phyloP scores from a whole-genome alignment of 1,140 invertebrate genomes.

The Drosophila neocordata region DNA sequence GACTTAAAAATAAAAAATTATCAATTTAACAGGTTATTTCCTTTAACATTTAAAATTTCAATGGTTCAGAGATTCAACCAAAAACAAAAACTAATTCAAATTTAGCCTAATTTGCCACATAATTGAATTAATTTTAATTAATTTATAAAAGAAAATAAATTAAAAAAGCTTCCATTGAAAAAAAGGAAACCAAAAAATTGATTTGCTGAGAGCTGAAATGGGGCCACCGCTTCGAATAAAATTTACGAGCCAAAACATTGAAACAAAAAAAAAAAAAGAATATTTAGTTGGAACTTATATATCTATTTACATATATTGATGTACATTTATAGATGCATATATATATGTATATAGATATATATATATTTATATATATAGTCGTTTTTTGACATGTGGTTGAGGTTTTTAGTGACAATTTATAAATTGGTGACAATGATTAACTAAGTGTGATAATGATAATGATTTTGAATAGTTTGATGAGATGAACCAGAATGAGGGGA shows the following conservation, averaged over 20 bases:
- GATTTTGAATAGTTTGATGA: neutral
- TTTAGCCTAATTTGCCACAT: conserved; percentile 63
- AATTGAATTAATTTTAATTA: conserved; percentile 76
- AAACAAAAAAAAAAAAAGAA: conserved; percentile 17
- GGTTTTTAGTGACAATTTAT: conserved; percentile 5
- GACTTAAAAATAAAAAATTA: neutral
- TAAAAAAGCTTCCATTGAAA: conserved; percentile 33
- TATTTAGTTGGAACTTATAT: conserved; percentile 50
- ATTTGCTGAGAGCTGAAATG: conserved; percentile 22
- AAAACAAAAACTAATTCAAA: conserved; percentile 17
- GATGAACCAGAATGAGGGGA: neutral
- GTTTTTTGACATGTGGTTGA: conserved; percentile 8
- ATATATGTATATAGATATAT: neutral
- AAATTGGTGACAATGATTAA: conserved; percentile 9
- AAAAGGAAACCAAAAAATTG: conserved; percentile 59
- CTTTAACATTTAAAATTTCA: neutral
- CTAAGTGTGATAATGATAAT: conserved; percentile 6
- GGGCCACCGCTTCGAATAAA: conserved; percentile 4
- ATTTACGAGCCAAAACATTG: conserved; percentile 10
- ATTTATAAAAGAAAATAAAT: conserved; percentile 31
- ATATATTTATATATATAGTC: neutral
- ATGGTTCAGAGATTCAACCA: neutral
- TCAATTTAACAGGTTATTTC: neutral
- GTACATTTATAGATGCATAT: neutral
- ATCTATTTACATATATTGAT: neutral